Conservation (phyloP, 2,888 invertebrate genomes). For the Acronicta alni region DNA sequence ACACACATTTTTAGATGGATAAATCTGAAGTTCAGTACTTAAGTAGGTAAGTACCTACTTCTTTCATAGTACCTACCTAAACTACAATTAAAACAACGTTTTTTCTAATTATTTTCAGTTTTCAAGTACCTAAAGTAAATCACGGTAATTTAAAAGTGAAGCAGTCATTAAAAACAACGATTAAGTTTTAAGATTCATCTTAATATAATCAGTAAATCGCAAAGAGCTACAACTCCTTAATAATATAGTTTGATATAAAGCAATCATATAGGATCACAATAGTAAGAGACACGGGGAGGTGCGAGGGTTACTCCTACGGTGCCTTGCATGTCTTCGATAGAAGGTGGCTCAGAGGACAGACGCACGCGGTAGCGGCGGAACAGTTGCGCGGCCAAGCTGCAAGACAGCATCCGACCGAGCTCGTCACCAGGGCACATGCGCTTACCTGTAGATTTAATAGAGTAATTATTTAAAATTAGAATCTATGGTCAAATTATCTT, state of each 20-base stretch:
- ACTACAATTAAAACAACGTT: no score
- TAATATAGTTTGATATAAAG: not conserved
- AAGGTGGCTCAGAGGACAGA: slow-evolving; percentile 81
- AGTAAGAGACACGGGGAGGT: slow-evolving; percentile 87
- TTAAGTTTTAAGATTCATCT: not conserved
- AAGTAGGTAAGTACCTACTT: no score
- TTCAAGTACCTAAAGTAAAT: no score
- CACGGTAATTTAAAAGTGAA: no score
- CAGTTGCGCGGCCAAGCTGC: slow-evolving; percentile 91
- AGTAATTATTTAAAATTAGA: no score
- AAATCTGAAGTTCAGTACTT: no score
- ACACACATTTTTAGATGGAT: no score
- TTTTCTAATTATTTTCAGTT: no score
- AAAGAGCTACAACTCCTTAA: slow-evolving; percentile 1
- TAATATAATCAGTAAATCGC: not conserved
- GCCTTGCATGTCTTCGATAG: slow-evolving; percentile 89
- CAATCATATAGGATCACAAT: slow-evolving; percentile 70
- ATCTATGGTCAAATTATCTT: no score
- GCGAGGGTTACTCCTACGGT: slow-evolving; percentile 93
- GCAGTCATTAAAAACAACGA: not conserved
- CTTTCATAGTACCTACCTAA: no score
- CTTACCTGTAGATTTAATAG: slow-evolving; percentile 89
- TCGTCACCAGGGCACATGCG: slow-evolving; percentile 96
- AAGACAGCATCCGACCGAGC: slow-evolving; percentile 93
- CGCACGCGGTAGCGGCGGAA: slow-evolving; percentile 91